phyloP scores from a whole-genome alignment of 2,888 invertebrate genomes.

The Lapara coniferarum region DNA sequence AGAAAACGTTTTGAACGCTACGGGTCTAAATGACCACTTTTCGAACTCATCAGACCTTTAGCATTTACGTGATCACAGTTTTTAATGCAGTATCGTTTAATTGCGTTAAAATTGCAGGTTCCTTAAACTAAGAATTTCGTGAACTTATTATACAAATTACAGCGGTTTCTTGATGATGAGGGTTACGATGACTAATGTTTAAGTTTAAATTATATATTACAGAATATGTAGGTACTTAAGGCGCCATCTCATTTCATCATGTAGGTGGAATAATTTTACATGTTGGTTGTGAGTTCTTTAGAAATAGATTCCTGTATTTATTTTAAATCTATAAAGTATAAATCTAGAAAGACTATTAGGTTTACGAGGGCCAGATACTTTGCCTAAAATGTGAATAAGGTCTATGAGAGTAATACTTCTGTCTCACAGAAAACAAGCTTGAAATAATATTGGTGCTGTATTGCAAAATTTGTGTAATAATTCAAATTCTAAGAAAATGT shows the following conservation, averaged over 20 bases:
- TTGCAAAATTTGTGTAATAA: too few species aligned
- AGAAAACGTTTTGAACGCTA: slow-evolving; percentile 35
- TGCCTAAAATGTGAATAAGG: too few species aligned
- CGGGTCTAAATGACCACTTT: slow-evolving; percentile 57
- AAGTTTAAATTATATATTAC: not conserved
- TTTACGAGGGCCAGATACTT: too few species aligned
- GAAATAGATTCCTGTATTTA: too few species aligned
- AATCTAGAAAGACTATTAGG: too few species aligned
- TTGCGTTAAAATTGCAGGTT: slow-evolving; percentile 54
- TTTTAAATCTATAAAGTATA: too few species aligned
- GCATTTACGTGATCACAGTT: slow-evolving; percentile 65
- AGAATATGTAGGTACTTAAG: not conserved
- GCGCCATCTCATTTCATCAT: not conserved
- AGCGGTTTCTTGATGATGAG: not conserved
- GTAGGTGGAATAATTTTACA: too few species aligned
- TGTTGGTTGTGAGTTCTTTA: too few species aligned
- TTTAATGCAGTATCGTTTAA: slow-evolving; percentile 60
- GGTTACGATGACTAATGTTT: slow-evolving; percentile 7
- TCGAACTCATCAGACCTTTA: slow-evolving; percentile 56
- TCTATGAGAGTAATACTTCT: too few species aligned
- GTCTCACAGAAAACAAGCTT: too few species aligned
- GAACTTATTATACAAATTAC: slow-evolving; percentile 29
- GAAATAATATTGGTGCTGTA: too few species aligned
- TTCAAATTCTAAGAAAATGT: too few species aligned
- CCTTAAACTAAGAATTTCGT: slow-evolving; percentile 45